Percentiles rank a stretch among this genome's conserved stretches.
Conservation (phyloP, 1,140 invertebrate species). For the Tyrophagus putrescentiae region DNA sequence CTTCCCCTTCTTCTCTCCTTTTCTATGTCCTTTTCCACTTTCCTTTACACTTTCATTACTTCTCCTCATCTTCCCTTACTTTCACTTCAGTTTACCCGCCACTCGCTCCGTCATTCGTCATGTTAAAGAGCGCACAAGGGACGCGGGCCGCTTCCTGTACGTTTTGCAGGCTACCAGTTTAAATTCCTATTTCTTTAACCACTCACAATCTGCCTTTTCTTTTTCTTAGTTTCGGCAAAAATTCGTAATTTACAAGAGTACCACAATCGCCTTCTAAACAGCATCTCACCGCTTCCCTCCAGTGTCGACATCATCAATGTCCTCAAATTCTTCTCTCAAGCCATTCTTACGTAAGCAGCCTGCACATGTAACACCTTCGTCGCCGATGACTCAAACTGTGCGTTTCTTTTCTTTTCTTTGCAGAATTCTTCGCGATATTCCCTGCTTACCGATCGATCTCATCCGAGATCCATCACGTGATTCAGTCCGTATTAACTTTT, state of each 20-base stretch:
- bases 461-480: slow-evolving; percentile 69
- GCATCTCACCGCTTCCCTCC: slow-evolving; percentile 73
- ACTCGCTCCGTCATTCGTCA: neutral
- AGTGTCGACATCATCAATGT: slow-evolving; percentile 91
- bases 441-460: slow-evolving; percentile 73
- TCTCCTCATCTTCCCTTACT: too few relatives aligned
- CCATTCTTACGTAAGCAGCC: slow-evolving; percentile 63
- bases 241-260: slow-evolving; percentile 89
- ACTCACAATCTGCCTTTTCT: neutral
- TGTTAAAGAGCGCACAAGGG: slow-evolving; percentile 8
- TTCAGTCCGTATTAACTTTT: slow-evolving; percentile 63
- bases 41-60: too few relatives aligned
- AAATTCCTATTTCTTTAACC: neutral
- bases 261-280: slow-evolving; percentile 78
- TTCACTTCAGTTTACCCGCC: too few relatives aligned
- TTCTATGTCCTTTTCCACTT: too few relatives aligned
- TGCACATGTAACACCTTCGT: neutral
- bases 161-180: neutral
- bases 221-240: slow-evolving; percentile 63
- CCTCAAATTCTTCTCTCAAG: slow-evolving; percentile 94
- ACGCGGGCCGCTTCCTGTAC: slow-evolving; percentile 7
- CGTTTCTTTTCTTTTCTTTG: slow-evolving; percentile 27
- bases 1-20: too few relatives aligned
- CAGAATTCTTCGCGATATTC: slow-evolving; percentile 89
- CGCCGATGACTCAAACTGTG: neutral